A percentile compares a stretch with the other conserved stretches of the same genome.
Conservation (phyloP, 2,888 invertebrate genomes). For the Operophtera brumata region DNA sequence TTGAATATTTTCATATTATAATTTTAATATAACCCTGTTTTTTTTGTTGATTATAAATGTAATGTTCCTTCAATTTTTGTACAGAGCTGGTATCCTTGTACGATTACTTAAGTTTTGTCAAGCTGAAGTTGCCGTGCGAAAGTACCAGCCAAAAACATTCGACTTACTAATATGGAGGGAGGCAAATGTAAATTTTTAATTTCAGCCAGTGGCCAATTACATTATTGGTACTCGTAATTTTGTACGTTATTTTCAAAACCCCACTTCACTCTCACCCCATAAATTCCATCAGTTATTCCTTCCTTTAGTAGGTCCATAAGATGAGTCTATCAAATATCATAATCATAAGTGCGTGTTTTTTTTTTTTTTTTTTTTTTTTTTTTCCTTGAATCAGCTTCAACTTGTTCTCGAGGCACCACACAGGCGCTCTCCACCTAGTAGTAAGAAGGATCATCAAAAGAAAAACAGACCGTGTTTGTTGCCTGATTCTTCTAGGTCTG, state of each 20-base stretch:
- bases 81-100: constrained; percentile 57
- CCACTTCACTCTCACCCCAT: not conserved
- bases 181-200: constrained; percentile 75
- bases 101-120: constrained; percentile 29
- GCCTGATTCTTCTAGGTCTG: too few species aligned
- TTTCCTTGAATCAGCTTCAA: too few species aligned
- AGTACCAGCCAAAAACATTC: constrained; percentile 56
- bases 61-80: constrained; percentile 75
- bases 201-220: constrained; percentile 80
- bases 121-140: constrained; percentile 35
- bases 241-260: constrained; percentile 59
- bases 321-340: too few species aligned
- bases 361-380: too few species aligned
- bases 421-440: too few species aligned
- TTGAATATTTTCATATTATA: constrained; percentile 81
- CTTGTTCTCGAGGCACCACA: too few species aligned
- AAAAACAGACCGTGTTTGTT: too few species aligned
- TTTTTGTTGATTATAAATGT: constrained; percentile 59
- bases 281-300: too few species aligned
- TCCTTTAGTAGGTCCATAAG: too few species aligned
- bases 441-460: too few species aligned
- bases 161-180: constrained; percentile 64
- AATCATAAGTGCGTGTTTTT: too few species aligned
- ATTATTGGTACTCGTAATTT: constrained; percentile 76
- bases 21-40: constrained; percentile 81